These are phyloP conservation scores for Alviniconcha marisindica DNA, from an alignment of 1,140 invertebrate genomes.

Conservation along the genomic window DNA sequence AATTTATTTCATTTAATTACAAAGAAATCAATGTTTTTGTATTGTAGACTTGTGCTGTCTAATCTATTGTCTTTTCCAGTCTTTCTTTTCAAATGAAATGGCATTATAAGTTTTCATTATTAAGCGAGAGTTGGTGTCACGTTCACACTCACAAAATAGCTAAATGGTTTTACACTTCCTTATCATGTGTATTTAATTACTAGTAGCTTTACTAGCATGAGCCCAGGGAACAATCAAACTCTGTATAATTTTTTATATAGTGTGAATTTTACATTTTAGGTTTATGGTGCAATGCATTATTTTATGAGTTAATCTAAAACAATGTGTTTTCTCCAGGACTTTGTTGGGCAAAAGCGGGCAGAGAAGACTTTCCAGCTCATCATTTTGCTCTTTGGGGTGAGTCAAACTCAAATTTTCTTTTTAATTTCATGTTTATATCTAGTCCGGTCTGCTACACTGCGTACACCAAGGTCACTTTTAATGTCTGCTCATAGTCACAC, in stretches of 20 bases:
- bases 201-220: background rate
- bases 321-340: slow-evolving; percentile 81
- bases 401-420: slow-evolving; percentile 52
- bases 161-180: background rate
- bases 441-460: too few species aligned
- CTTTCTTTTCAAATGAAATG: too few species aligned
- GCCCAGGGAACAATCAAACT: background rate
- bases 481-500: too few species aligned
- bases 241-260: background rate
- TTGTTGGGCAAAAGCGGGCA: slow-evolving; percentile 91
- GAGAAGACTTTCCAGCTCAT: slow-evolving; percentile 92
- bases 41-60: too few species aligned
- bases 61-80: too few species aligned
- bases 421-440: background rate
- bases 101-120: too few species aligned
- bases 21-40: too few species aligned
- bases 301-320: background rate
- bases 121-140: too few species aligned
- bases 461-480: too few species aligned
- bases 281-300: too few species aligned
- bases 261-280: background rate
- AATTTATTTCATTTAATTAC: too few species aligned
- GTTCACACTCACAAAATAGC: too few species aligned
- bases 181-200: background rate
- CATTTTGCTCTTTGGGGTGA: slow-evolving; percentile 90